Percentiles rank a stretch among this genome's conserved stretches.
phyloP scores from a whole-genome alignment of 2,888 invertebrate species.

The Cheilosia vernalis region DNA sequence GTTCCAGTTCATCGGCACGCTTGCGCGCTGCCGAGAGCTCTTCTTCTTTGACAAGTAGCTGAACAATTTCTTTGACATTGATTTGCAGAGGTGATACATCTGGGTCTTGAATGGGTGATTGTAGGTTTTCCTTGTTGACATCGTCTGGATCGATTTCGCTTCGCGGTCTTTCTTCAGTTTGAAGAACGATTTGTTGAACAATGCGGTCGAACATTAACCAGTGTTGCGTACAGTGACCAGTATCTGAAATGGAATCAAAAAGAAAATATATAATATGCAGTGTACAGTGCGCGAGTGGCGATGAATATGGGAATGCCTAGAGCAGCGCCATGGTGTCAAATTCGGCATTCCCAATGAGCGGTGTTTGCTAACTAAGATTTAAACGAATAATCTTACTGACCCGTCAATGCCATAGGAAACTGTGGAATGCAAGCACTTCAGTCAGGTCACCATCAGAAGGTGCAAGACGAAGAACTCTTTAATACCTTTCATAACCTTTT shows the following conservation, averaged over 20 bases:
- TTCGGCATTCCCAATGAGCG: too few relatives aligned
- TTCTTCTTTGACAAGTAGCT: constrained; percentile 95
- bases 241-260: constrained; percentile 84
- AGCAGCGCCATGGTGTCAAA: too few relatives aligned
- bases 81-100: constrained; percentile 94
- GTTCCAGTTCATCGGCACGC: constrained; percentile 94
- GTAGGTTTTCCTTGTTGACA: constrained; percentile 80
- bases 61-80: constrained; percentile 95
- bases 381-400: too few relatives aligned
- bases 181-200: constrained; percentile 95
- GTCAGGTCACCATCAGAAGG: too few relatives aligned
- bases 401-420: too few relatives aligned
- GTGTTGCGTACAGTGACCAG: constrained; percentile 94
- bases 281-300: not conserved
- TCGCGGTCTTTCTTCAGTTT: constrained; percentile 86
- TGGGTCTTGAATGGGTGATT: constrained; percentile 86
- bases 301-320: not conserved
- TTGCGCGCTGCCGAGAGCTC: constrained; percentile 93
- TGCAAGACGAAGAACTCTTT: too few relatives aligned
- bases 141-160: constrained; percentile 82
- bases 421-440: too few relatives aligned
- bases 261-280: not conserved
- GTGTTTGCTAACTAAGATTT: too few relatives aligned
- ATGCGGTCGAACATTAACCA: constrained; percentile 97
- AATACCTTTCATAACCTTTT: too few relatives aligned